These are phyloP conservation scores for Laterallus jamaicensis DNA, from an alignment of 2,113 vertebrate genomes.

Conservation along the genomic window DNA sequence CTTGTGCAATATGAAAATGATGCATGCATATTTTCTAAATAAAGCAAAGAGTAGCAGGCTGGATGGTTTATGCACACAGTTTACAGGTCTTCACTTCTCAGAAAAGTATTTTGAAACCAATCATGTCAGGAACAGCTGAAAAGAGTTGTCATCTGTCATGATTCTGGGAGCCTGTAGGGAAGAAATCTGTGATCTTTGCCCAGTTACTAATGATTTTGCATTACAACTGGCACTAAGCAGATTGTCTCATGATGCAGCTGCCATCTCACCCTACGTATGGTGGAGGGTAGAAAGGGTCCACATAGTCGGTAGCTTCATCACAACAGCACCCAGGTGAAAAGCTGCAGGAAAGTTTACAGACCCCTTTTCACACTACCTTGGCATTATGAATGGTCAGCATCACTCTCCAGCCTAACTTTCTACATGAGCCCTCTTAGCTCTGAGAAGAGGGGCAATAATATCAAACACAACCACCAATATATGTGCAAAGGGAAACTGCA, in stretches of 20 bases:
- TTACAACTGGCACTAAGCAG: background rate
- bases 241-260: background rate
- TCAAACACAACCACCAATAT: background rate
- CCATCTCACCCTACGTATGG: background rate
- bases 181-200: slow-evolving; percentile 27
- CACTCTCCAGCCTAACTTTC: background rate
- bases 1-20: background rate
- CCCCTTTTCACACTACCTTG: background rate
- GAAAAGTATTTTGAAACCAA: background rate
- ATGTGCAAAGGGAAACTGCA: background rate
- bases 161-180: background rate
- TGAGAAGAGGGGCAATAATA: background rate
- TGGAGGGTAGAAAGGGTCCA: background rate
- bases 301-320: rapidly evolving
- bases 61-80: background rate
- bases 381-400: background rate
- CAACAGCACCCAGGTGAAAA: background rate
- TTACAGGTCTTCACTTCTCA: background rate
- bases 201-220: background rate
- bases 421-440: background rate
- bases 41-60: background rate
- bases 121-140: background rate
- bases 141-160: slow-evolving; percentile 5
- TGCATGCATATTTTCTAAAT: background rate
- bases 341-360: background rate